A percentile compares a stretch with the other conserved stretches of the same genome.
These are phyloP conservation scores for Xylocampa areola DNA, from an alignment of 2,888 invertebrate species.

Conservation along the genomic window DNA sequence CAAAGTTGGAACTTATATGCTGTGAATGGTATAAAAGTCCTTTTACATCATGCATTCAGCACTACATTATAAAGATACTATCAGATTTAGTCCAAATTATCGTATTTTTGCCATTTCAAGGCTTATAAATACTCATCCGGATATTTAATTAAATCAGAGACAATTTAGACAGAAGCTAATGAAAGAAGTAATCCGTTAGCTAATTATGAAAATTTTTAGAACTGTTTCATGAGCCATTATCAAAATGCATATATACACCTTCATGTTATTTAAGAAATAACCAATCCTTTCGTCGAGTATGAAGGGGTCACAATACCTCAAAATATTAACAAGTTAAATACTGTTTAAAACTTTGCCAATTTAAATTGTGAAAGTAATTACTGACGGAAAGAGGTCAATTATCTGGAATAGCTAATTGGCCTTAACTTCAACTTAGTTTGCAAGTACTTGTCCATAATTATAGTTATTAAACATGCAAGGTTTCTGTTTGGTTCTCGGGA, in stretches of 20 bases:
- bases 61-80: too few species aligned
- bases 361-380: slow-evolving; percentile 47
- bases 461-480: slow-evolving; percentile 1
- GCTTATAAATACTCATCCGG: too few species aligned
- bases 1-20: slow-evolving; percentile 13
- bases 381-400: slow-evolving; percentile 33
- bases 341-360: slow-evolving; percentile 62
- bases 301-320: slow-evolving; percentile 21
- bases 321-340: slow-evolving; percentile 56
- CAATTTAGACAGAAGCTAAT: too few species aligned
- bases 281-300: slow-evolving; percentile 21
- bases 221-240: too few species aligned
- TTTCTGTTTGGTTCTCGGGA: background rate
- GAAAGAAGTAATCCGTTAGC: too few species aligned
- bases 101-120: too few species aligned
- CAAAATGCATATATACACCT: background rate
- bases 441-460: slow-evolving; percentile 43
- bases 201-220: too few species aligned
- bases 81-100: too few species aligned
- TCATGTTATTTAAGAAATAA: background rate
- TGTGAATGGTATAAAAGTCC: slow-evolving; percentile 17
- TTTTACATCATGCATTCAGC: slow-evolving; percentile 14
- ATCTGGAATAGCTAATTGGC: slow-evolving; percentile 38
- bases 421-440: slow-evolving; percentile 20
- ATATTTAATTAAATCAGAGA: too few species aligned